Evolutionary conservation across 2,113 vertebrate genomes (phyloP).

Genomic region (Spilogale gracilis): DNA sequence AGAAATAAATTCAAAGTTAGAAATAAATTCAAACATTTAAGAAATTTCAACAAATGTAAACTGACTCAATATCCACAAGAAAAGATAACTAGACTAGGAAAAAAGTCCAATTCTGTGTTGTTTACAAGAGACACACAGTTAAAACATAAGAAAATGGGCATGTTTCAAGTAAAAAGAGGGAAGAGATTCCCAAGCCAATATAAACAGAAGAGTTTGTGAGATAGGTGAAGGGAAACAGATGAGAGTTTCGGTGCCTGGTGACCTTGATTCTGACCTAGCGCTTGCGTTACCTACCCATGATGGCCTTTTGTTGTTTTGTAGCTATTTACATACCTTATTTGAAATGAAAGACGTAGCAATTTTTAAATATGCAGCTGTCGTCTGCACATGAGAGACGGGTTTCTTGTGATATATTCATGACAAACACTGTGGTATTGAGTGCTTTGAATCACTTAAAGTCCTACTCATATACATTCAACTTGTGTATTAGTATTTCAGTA

Average conservation of each 20-base stretch:
- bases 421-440: not conserved
- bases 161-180: not conserved
- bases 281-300: not conserved
- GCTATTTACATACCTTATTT: not conserved
- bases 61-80: not conserved
- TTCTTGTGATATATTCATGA: not conserved
- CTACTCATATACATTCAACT: not conserved
- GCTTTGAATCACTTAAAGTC: not conserved
- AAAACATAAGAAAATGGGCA: not conserved
- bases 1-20: not conserved
- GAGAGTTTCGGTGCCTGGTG: not conserved
- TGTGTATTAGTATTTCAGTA: not conserved
- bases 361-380: not conserved
- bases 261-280: not conserved
- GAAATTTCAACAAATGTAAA: not conserved
- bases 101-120: not conserved
- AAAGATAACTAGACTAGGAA: not conserved
- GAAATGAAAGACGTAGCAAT: not conserved
- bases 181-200: not conserved
- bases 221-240: not conserved
- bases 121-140: not conserved
- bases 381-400: not conserved
- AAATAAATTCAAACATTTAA: not conserved
- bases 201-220: not conserved
- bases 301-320: not conserved